Evolutionary conservation across 1,140 invertebrate genomes (phyloP), one percentile per base, ranked within the genome.

Genomic region (Nephotettix cincticeps): DNA sequence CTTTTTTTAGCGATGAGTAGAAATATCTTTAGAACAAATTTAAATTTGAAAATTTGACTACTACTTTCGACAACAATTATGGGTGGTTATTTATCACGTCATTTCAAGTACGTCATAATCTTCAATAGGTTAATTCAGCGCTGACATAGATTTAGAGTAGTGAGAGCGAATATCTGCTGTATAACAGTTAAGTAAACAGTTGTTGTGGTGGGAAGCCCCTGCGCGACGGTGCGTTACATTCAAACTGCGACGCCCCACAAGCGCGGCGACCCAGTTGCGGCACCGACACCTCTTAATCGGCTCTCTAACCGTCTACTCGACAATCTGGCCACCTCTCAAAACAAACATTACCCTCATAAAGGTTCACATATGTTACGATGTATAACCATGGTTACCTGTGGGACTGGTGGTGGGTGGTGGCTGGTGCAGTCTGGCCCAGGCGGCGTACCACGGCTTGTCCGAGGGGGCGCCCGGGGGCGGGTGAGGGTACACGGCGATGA

Each of bases 401-500:
- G 78, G 78, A 74, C 78, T 79, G 21, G 71, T 61, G 11, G 75
- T 68, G 13, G 72, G 69, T n/a, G 72, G 73, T 3, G 78, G 75
- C 11, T 75, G 76, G 25, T 77, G 77, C 19, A 78, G 74, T 77
- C 79, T 70, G 71, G 81, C 71, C 83, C 78, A 77, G 79, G 78
- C 73, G 14, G 77, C 74, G 68, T 79, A 80, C 78, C 78, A 80
- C 14, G 77, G 76, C 51, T 78, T 78, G 64, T 77, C 76, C 74
- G 28, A 1, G 71, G 56, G 29, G 45, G 70, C 25, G 76, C 74
- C 80, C 81, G 68, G 79, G 81, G 72, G 80, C 76, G 74, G 67
- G 79, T 81, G 72, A 80, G 77, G 75, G 79, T 82, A 73, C 77
- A 83, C 66, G 79, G 83, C 74, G 40, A 78, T 71, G 68, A 74